A percentile compares a stretch with the other conserved stretches of the same genome.
These are phyloP conservation scores for Eilema caniola DNA, from an alignment of 2,888 invertebrate species.

Conservation along the genomic window DNA sequence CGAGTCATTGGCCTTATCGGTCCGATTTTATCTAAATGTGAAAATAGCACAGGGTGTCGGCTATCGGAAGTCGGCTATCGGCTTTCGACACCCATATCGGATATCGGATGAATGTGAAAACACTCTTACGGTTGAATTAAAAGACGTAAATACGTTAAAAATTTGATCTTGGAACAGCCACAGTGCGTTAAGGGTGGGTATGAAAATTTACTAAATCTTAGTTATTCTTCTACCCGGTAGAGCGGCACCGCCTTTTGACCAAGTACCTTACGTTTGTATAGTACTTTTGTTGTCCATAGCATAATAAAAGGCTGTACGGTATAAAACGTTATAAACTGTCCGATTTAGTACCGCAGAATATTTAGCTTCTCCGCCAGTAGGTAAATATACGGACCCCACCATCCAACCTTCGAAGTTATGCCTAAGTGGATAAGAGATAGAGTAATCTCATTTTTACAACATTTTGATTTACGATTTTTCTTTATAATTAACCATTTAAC, in stretches of 20 bases:
- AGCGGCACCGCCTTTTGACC: background rate
- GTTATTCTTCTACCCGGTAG: background rate
- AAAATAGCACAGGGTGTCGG: no score
- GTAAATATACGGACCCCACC: background rate
- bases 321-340: background rate
- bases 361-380: background rate
- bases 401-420: background rate
- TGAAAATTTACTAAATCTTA: background rate
- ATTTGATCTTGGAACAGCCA: background rate
- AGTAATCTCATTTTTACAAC: no score
- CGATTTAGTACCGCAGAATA: background rate
- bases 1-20: no score
- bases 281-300: background rate
- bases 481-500: no score
- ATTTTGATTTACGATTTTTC: no score
- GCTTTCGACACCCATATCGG: no score
- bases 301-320: background rate
- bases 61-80: no score
- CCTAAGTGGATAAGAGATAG: no score
- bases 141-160: constrained; percentile 1
- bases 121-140: background rate
- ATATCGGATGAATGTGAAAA: no score
- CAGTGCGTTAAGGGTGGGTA: background rate
- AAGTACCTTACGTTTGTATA: background rate
- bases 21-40: no score